Evolutionary conservation across 2,113 vertebrate genomes (phyloP).

Genomic region (Cranoglanis bouderius): DNA sequence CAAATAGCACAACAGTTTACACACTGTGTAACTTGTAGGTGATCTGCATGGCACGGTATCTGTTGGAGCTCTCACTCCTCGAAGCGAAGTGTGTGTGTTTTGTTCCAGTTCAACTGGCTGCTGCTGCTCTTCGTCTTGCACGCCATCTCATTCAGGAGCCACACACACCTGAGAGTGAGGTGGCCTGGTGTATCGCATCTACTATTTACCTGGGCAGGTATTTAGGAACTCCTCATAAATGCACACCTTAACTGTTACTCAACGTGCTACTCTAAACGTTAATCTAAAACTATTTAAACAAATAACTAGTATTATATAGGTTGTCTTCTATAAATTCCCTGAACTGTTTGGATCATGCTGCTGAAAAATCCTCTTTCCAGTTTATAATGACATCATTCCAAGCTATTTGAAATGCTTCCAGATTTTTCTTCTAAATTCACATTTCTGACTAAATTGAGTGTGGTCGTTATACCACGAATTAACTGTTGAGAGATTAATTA

Average conservation of each 20-base stretch:
- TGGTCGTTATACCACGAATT: not conserved
- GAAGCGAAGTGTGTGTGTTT: slow-evolving; percentile 76
- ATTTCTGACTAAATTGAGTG: not conserved
- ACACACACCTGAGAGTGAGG: slow-evolving; percentile 60
- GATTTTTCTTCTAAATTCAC: not conserved
- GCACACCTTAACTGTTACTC: not conserved
- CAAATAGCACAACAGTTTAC: not conserved
- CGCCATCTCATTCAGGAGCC: slow-evolving; percentile 69
- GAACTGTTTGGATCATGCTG: not conserved
- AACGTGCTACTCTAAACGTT: not conserved
- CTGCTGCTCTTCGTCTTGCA: slow-evolving; percentile 78
- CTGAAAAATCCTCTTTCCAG: not conserved
- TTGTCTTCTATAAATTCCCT: not conserved
- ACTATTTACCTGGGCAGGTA: slow-evolving; percentile 77
- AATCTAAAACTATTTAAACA: not conserved
- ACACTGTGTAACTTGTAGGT: slow-evolving; percentile 61
- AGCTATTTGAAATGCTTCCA: not conserved
- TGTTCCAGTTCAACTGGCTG: slow-evolving; percentile 75
- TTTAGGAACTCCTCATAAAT: not conserved
- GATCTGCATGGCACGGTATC: slow-evolving; percentile 78
- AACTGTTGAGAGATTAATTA: not conserved
- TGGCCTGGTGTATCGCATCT: slow-evolving; percentile 66
- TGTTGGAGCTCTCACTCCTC: slow-evolving; percentile 82
- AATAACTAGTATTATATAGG: not conserved
- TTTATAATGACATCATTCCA: not conserved